Evolutionary conservation across 1,140 invertebrate species (phyloP).

Genomic region (Drosophila lowei): DNA sequence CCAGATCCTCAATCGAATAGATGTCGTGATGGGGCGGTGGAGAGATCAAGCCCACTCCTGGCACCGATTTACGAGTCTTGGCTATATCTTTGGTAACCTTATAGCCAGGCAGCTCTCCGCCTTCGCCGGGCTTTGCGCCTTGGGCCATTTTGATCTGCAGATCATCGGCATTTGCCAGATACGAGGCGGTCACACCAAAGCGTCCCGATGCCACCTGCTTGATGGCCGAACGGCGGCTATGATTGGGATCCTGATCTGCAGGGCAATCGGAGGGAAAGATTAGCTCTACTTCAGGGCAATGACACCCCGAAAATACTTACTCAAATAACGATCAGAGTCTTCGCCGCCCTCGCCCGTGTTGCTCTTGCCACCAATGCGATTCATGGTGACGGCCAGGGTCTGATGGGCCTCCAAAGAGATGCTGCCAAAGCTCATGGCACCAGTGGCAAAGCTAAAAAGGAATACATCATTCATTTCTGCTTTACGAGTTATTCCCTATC

Average conservation of each 20-base stretch:
- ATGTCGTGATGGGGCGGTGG: conserved; percentile 99
- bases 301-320: conserved; percentile 74
- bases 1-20: conserved; percentile 99
- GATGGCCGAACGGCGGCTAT: conserved; percentile 91
- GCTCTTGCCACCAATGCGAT: conserved; percentile 96
- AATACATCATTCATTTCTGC: neutral
- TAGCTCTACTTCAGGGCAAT: neutral
- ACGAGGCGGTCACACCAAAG: conserved; percentile 98
- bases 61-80: conserved; percentile 95
- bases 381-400: conserved; percentile 98
- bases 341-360: conserved; percentile 98
- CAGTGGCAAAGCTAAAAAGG: conserved; percentile 77
- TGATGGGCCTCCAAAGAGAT: conserved; percentile 95
- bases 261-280: too few species aligned
- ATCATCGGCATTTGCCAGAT: conserved; percentile 98
- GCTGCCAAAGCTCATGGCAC: conserved; percentile 86
- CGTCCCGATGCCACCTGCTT: conserved; percentile 98
- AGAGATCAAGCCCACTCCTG: conserved; percentile 98
- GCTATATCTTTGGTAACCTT: conserved; percentile 98
- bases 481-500: too few species aligned
- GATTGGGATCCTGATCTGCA: conserved; percentile 88
- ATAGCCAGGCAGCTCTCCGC: conserved; percentile 93
- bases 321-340: conserved; percentile 93
- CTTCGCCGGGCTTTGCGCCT: conserved; percentile 98
- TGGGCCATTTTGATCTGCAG: conserved; percentile 99